phyloP scores from a whole-genome alignment of 2,888 invertebrate genomes.

The Zhuqinia jingwanae region DNA sequence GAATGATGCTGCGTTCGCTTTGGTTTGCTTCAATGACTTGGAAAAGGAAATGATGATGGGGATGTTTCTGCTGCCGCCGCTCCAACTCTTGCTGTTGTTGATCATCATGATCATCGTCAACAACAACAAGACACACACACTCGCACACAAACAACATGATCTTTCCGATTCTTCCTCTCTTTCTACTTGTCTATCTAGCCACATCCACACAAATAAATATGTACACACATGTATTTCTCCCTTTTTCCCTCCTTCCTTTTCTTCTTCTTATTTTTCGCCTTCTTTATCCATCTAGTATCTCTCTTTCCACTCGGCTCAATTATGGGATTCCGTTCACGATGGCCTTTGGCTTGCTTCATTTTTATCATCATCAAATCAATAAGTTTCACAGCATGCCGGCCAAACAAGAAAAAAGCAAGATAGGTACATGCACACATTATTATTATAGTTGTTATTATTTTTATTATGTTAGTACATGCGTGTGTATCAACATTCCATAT shows the following conservation, averaged over 20 bases:
- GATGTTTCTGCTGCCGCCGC: slow-evolving; percentile 60
- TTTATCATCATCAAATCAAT: slow-evolving; percentile 79
- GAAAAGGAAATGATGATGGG: slow-evolving; percentile 72
- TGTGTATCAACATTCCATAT: slow-evolving; percentile 23
- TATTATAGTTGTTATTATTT: slow-evolving; percentile 40
- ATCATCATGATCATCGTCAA: slow-evolving; percentile 61
- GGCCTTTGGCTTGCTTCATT: slow-evolving; percentile 79
- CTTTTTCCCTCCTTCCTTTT: slow-evolving; percentile 31
- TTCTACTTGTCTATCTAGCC: not conserved
- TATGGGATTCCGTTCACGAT: slow-evolving; percentile 78
- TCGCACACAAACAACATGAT: slow-evolving; percentile 70
- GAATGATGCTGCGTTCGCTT: not conserved
- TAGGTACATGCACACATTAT: slow-evolving; percentile 38
- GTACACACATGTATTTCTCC: not conserved
- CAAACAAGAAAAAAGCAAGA: slow-evolving; percentile 30
- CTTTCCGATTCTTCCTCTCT: slow-evolving; percentile 70
- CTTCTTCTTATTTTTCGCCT: slow-evolving; percentile 48
- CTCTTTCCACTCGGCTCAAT: slow-evolving; percentile 72
- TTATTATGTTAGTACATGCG: slow-evolving; percentile 1
- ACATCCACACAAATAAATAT: too few relatives aligned
- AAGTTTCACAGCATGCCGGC: slow-evolving; percentile 77
- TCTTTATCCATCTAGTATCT: slow-evolving; percentile 58
- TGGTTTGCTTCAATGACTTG: slow-evolving; percentile 70
- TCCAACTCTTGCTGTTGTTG: slow-evolving; percentile 59
- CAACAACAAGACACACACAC: too few relatives aligned